These are phyloP conservation scores for Mizuhopecten yessoensis DNA, from an alignment of 1,140 invertebrate genomes.

Conservation along the genomic window DNA sequence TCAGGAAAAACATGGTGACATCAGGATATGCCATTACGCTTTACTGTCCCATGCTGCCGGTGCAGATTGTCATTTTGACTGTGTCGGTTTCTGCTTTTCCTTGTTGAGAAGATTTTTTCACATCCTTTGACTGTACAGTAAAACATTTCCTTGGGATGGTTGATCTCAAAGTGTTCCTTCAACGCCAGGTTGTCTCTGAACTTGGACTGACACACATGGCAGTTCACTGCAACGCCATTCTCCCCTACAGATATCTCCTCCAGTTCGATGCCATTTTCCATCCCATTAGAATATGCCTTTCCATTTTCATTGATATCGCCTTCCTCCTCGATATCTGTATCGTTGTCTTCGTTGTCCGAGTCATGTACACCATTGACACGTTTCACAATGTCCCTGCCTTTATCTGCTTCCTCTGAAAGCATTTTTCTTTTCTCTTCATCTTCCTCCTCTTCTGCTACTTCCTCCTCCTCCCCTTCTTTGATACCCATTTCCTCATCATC, in stretches of 20 bases:
- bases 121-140: slow-evolving; percentile 91
- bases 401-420: slow-evolving; percentile 57
- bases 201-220: slow-evolving; percentile 87
- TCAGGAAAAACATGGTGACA: background rate
- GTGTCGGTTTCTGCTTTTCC: slow-evolving; percentile 90
- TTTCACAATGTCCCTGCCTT: slow-evolving; percentile 56
- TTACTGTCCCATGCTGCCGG: slow-evolving; percentile 52
- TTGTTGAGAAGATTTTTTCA: slow-evolving; percentile 91
- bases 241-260: slow-evolving; percentile 57
- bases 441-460: slow-evolving; percentile 44
- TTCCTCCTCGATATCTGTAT: slow-evolving; percentile 54
- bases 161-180: slow-evolving; percentile 88
- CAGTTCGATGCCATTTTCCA: slow-evolving; percentile 57
- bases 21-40: slow-evolving; percentile 47
- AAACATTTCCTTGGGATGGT: slow-evolving; percentile 87
- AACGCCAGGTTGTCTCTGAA: slow-evolving; percentile 86
- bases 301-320: slow-evolving; percentile 45
- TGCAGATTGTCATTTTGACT: slow-evolving; percentile 85
- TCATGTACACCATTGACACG: slow-evolving; percentile 70
- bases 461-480: slow-evolving; percentile 43
- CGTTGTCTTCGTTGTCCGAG: slow-evolving; percentile 49
- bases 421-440: background rate
- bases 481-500: slow-evolving; percentile 45
- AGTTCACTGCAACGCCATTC: slow-evolving; percentile 84
- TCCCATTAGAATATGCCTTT: slow-evolving; percentile 49